phyloP scores from a whole-genome alignment of 2,113 vertebrate species.

The Propithecus coquereli region DNA sequence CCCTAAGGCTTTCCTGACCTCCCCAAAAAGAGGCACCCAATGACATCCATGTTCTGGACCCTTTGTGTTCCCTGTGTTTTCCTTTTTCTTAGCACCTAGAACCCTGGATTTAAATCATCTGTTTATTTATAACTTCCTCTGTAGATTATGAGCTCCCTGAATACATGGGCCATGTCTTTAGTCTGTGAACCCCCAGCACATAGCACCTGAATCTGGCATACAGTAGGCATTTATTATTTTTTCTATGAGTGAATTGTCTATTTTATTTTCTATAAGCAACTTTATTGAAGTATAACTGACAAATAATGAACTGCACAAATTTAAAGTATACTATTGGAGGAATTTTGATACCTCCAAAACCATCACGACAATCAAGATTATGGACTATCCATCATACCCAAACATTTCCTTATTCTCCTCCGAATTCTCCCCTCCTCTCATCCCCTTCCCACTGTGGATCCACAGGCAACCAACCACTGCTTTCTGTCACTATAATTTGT shows the following conservation, averaged over 20 bases:
- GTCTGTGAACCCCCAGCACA: not conserved
- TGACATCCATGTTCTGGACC: not conserved
- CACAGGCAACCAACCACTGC: not conserved
- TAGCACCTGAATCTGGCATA: not conserved
- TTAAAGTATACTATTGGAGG: not conserved
- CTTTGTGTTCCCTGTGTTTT: not conserved
- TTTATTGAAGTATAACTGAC: not conserved
- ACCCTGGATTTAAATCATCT: not conserved
- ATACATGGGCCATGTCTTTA: not conserved
- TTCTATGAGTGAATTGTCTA: not conserved
- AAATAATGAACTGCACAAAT: not conserved
- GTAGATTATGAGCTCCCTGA: not conserved
- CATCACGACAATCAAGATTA: not conserved
- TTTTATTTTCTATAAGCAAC: not conserved
- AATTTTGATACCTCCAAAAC: not conserved
- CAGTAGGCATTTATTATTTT: not conserved
- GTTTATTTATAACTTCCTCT: not conserved
- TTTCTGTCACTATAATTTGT: not conserved
- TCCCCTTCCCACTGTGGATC: not conserved
- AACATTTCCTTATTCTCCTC: not conserved
- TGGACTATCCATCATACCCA: not conserved
- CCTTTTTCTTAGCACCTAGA: not conserved
- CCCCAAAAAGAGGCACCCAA: not conserved
- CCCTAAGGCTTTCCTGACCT: not conserved
- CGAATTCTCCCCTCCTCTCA: not conserved